Evolutionary conservation across 2,113 vertebrate species (phyloP), one percentile per base, ranked within the genome.

Genomic region (Nesoenas mayeri): DNA sequence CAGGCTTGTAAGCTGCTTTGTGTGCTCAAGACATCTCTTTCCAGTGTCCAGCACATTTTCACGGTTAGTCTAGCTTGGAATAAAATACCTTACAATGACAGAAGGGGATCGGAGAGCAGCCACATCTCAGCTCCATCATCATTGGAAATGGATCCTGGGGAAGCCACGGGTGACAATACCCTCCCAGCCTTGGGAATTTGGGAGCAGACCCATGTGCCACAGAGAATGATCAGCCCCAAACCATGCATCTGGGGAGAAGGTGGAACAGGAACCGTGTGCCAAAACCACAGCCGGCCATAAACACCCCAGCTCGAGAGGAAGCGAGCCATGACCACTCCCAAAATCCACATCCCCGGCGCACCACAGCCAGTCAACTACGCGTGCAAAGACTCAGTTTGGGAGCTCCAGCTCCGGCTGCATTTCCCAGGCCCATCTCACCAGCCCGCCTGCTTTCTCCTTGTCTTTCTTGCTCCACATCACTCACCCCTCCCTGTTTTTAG

Each of bases 231-330:
- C 81, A 11, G 32, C 67, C 28, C 38, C 61, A 57, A 89, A 57
- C 28, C 26, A 22, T 0, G 5, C 4, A 2, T 32, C 48, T 92
- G 26, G 70, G 31, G 71, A 54, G 71, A 91, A 73, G 50, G 62
- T 57, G 79, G 36, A 79, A 57, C 21, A 40, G 54, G 34, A 93
- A 32, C 36, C 21, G 0, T 28, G 40, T 42, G 67, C 88, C 89
- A 96, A 95, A 97, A 82, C 72, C 91, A 72, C 70, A 77, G 78
- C 74, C 2, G 10, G 66, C 64, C 91, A 85, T 79, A 85, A 95
- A 88, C 75, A 82, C 40, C 40, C n/a, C 13, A 42, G 79, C 79
- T 85, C 0, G 0, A 71, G 58, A 38, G 60, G 70, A 28, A 88
- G 74, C 0, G 9, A 92, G 67, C 53, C 4, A 2, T 60, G 92